Evolutionary conservation across 2,113 vertebrate genomes (phyloP).

Genomic region (Onychorhynchus coronatus): DNA sequence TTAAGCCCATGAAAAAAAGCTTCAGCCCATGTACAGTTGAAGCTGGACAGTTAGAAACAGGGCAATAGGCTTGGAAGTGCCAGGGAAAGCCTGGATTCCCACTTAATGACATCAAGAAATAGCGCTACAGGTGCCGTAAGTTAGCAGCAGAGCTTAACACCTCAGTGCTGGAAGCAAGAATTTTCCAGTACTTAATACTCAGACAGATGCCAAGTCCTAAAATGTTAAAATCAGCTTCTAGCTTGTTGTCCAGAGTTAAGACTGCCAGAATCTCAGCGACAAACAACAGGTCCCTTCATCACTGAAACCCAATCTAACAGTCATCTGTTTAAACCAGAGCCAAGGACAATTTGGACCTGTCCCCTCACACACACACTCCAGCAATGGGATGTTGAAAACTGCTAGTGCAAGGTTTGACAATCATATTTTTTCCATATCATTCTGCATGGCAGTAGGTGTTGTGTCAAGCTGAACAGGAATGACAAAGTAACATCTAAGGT

Average conservation of each 20-base stretch:
- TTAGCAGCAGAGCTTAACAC: background rate
- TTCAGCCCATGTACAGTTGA: background rate
- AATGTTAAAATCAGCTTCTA: background rate
- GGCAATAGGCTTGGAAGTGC: background rate
- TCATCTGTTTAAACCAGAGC: background rate
- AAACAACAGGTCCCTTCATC: background rate
- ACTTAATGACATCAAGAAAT: background rate
- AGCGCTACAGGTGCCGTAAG: background rate
- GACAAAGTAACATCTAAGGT: background rate
- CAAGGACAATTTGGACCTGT: background rate
- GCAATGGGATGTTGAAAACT: background rate
- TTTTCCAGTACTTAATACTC: background rate
- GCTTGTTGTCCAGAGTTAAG: background rate
- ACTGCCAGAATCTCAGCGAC: background rate
- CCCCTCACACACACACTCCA: background rate
- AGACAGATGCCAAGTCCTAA: background rate
- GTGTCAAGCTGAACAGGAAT: accelerated
- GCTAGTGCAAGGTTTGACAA: background rate
- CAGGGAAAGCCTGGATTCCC: accelerated
- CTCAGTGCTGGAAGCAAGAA: background rate
- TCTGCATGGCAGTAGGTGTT: background rate
- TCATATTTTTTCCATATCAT: accelerated
- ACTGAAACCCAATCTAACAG: background rate
- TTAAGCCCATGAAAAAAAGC: background rate
- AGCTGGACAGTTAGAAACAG: background rate